Percentiles rank a stretch among this genome's conserved stretches.
These are phyloP conservation scores for Rhea pennata DNA, from an alignment of 2,113 vertebrate genomes.

Conservation along the genomic window DNA sequence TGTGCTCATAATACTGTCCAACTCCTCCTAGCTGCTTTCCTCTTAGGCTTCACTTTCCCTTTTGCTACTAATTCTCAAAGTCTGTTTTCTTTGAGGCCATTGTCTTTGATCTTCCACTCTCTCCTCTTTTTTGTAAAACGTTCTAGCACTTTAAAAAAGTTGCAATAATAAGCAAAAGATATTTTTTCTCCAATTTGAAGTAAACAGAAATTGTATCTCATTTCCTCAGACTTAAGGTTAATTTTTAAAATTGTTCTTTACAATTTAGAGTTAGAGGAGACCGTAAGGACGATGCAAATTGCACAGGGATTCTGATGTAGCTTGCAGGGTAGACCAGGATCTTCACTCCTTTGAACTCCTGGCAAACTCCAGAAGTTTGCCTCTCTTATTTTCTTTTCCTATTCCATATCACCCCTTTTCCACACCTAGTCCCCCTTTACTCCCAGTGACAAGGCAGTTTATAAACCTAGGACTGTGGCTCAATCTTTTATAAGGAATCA, in stretches of 20 bases:
- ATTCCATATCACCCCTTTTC: neutral
- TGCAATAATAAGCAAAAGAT: neutral
- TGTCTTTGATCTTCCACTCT: neutral
- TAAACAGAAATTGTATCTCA: neutral
- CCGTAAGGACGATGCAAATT: neutral
- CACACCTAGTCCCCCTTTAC: neutral
- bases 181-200: neutral
- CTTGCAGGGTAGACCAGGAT: neutral
- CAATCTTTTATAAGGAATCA: neutral
- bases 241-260: neutral
- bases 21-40: neutral
- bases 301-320: neutral
- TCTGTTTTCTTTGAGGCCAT: neutral
- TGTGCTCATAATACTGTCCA: neutral
- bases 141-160: neutral
- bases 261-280: neutral
- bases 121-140: neutral
- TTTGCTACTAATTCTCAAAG: neutral
- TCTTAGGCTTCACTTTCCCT: rapidly evolving
- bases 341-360: neutral
- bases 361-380: neutral
- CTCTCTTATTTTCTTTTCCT: neutral
- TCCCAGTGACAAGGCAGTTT: neutral
- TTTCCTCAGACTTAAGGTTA: neutral
- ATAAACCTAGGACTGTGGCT: neutral